Conservation (phyloP, 2,113 vertebrate genomes). For the Pomatostomus ruficeps region DNA sequence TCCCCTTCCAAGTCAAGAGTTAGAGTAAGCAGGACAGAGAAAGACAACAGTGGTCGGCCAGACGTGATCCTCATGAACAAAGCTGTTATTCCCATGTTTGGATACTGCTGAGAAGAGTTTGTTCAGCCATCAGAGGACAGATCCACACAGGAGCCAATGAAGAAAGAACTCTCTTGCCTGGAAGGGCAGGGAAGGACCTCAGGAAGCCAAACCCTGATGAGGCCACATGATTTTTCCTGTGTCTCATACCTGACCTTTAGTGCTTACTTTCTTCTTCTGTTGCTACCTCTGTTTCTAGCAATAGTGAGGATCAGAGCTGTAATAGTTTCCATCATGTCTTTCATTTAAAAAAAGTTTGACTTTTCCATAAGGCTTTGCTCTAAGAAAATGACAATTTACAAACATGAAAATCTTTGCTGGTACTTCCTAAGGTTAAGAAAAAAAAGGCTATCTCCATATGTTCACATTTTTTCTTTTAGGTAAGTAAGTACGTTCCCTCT, state of each 20-base stretch:
- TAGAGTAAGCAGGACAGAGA: neutral
- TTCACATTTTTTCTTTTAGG: slow-evolving; percentile 41
- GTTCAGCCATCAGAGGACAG: neutral
- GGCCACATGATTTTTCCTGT: neutral
- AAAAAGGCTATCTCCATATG: slow-evolving; percentile 13
- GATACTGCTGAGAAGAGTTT: neutral
- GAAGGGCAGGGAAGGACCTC: neutral
- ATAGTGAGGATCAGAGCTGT: neutral
- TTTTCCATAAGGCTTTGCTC: slow-evolving; percentile 52
- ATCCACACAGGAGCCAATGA: neutral
- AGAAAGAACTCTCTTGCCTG: neutral
- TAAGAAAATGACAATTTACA: slow-evolving; percentile 51
- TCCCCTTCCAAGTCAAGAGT: neutral
- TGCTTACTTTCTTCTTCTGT: neutral
- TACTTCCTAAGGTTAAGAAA: slow-evolving; percentile 17
- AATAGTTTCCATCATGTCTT: slow-evolving; percentile 22
- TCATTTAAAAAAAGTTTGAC: neutral
- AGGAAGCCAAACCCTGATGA: neutral
- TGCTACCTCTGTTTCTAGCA: neutral
- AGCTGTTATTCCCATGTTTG: neutral
- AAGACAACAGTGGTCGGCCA: neutral
- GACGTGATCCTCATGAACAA: neutral
- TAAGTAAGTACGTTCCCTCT: slow-evolving; percentile 34
- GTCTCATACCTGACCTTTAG: neutral
- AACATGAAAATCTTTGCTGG: slow-evolving; percentile 24